Conservation (phyloP, 2,888 invertebrate genomes). For the Megastigmus dorsalis region DNA sequence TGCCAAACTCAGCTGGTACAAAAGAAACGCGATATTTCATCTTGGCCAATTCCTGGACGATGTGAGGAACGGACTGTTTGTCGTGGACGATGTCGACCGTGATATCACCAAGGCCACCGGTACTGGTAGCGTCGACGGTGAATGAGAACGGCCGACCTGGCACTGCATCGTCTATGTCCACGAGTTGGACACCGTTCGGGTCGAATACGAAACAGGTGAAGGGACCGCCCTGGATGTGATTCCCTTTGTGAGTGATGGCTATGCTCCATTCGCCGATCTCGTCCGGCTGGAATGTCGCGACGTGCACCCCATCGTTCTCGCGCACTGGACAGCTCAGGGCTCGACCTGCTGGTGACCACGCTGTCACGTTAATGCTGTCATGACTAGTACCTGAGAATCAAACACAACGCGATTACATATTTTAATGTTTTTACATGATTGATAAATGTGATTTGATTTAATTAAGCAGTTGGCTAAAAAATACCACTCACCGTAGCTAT, state of each 20-base stretch:
- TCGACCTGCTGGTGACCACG: conserved; percentile 92
- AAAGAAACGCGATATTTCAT: conserved; percentile 86
- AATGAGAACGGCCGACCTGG: conserved; percentile 93
- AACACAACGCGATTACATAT: too few species aligned
- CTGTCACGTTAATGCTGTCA: conserved; percentile 91
- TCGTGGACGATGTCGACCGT: conserved; percentile 93
- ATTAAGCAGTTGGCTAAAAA: too few species aligned
- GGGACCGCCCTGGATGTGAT: conserved; percentile 96
- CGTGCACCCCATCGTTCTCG: conserved; percentile 91
- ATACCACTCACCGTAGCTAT: conserved; percentile 84
- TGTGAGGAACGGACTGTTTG: conserved; percentile 88
- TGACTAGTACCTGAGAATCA: conserved; percentile 71
- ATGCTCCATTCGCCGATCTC: conserved; percentile 99
- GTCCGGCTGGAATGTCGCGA: conserved; percentile 97
- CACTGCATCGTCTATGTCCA: conserved; percentile 87
- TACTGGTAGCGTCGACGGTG: conserved; percentile 83
- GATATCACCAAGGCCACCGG: conserved; percentile 90
- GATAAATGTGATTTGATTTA: too few species aligned
- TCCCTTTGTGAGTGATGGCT: conserved; percentile 95
- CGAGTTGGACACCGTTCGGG: conserved; percentile 85
- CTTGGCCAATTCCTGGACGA: conserved; percentile 87
- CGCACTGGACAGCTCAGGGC: conserved; percentile 88
- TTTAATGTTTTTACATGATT: too few species aligned
- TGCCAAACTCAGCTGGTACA: conserved; percentile 86
- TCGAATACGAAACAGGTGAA: conserved; percentile 97